These are phyloP conservation scores for Xylota segnis DNA, from an alignment of 2,888 invertebrate species.

Conservation along the genomic window DNA sequence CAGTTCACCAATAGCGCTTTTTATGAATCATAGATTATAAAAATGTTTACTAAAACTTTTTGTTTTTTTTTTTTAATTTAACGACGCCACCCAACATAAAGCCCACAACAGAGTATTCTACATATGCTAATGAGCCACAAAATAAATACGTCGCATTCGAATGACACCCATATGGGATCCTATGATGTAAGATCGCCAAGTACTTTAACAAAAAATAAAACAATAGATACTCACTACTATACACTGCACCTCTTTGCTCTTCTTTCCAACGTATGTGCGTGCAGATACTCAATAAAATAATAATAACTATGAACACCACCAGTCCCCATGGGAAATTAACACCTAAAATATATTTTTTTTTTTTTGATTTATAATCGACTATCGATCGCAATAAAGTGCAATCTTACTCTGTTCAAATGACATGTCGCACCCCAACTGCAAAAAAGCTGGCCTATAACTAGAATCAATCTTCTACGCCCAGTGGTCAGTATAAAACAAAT, in stretches of 20 bases:
- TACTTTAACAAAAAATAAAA: not conserved
- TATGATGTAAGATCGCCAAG: constrained; percentile 1
- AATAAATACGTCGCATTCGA: not conserved
- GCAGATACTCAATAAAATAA: constrained; percentile 35
- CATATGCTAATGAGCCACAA: too few relatives aligned
- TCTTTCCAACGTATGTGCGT: constrained; percentile 28
- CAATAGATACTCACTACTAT: constrained; percentile 46
- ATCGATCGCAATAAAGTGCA: not conserved
- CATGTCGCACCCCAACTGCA: not conserved
- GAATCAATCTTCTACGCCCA: not conserved
- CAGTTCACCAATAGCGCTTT: not conserved
- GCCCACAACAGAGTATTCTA: too few relatives aligned
- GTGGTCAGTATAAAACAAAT: constrained; percentile 11
- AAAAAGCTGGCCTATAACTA: not conserved
- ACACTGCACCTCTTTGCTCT: constrained; percentile 12
- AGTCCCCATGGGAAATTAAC: constrained; percentile 40
- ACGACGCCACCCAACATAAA: too few relatives aligned
- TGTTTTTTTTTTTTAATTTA: too few relatives aligned
- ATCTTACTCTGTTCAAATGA: constrained; percentile 28
- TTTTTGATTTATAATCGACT: not conserved
- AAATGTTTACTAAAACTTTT: too few relatives aligned
- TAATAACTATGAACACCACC: constrained; percentile 26
- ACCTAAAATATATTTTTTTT: constrained; percentile 24
- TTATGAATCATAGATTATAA: not conserved
- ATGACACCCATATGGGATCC: not conserved